Conservation (phyloP, 2,113 vertebrate species). For the Alaudala cheleensis region DNA sequence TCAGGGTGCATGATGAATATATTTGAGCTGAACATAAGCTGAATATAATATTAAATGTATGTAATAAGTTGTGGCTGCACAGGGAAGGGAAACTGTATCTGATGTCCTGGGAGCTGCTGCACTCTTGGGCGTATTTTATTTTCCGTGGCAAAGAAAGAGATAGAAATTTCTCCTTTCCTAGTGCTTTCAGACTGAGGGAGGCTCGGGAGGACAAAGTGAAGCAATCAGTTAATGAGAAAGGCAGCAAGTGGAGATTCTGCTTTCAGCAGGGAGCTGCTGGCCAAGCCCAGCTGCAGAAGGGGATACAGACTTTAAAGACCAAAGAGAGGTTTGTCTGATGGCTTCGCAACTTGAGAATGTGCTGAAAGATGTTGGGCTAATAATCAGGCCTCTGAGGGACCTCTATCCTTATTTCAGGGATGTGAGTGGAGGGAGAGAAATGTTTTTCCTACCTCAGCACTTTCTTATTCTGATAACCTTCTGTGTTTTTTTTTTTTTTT, state of each 20-base stretch:
- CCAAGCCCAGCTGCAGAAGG: not conserved
- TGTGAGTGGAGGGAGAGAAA: not conserved
- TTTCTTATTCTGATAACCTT: not conserved
- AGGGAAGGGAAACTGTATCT: not conserved
- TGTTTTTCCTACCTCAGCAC: not conserved
- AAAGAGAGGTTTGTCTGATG: not conserved
- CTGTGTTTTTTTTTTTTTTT: not conserved
- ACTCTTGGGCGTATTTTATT: not conserved
- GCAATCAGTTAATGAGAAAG: not conserved
- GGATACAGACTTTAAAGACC: not conserved
- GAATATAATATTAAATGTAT: not conserved
- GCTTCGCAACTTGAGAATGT: not conserved
- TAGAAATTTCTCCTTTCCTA: not conserved
- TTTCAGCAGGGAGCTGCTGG: not conserved
- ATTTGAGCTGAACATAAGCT: not conserved
- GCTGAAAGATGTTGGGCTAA: not conserved
- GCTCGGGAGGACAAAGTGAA: not conserved
- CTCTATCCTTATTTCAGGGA: not conserved
- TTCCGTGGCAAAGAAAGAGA: not conserved
- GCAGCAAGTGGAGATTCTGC: not conserved
- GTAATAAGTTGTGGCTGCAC: not conserved
- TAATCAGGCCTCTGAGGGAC: not conserved
- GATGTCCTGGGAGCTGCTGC: not conserved
- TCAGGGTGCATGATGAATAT: not conserved
- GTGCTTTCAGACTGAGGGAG: accelerated